These are phyloP conservation scores for Sipha maydis DNA, from an alignment of 2,888 invertebrate species.

Conservation along the genomic window DNA sequence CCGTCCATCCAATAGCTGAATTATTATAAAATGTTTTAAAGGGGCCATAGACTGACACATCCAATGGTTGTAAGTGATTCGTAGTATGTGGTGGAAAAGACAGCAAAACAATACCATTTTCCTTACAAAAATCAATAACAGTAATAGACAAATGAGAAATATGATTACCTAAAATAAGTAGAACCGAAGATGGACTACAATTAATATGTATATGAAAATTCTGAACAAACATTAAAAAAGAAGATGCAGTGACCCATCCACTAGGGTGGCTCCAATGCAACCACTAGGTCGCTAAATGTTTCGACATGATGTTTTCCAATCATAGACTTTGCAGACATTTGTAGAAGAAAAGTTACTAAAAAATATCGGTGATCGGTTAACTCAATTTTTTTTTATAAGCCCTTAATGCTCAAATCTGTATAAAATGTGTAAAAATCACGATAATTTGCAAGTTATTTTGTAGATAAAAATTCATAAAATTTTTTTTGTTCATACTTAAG, in stretches of 20 bases:
- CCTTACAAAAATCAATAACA: conserved; percentile 19
- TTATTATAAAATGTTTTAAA: conserved; percentile 10
- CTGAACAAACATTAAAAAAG: conserved; percentile 62
- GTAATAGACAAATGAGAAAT: background rate
- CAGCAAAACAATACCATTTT: conserved; percentile 35
- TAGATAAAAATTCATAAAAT: no score
- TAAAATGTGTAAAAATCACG: no score
- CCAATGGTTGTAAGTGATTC: conserved; percentile 30
- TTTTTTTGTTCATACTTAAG: no score
- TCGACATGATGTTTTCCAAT: no score
- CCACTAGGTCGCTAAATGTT: conserved; percentile 66
- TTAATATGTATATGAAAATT: conserved; percentile 60
- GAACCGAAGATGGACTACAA: background rate
- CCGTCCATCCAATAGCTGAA: conserved; percentile 5
- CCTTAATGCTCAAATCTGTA: no score
- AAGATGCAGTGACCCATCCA: conserved; percentile 65
- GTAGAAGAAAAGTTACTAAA: no score
- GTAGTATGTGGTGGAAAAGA: conserved; percentile 26
- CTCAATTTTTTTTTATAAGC: no score
- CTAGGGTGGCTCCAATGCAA: conserved; percentile 64
- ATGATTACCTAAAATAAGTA: background rate
- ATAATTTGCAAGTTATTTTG: no score
- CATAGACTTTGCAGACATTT: no score
- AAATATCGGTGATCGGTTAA: no score
- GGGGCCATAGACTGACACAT: conserved; percentile 45